Evolutionary conservation across 35 echinoderm and acorn worm genomes (phyloP).

Genomic region (Stichopus chloronotus): DNA sequence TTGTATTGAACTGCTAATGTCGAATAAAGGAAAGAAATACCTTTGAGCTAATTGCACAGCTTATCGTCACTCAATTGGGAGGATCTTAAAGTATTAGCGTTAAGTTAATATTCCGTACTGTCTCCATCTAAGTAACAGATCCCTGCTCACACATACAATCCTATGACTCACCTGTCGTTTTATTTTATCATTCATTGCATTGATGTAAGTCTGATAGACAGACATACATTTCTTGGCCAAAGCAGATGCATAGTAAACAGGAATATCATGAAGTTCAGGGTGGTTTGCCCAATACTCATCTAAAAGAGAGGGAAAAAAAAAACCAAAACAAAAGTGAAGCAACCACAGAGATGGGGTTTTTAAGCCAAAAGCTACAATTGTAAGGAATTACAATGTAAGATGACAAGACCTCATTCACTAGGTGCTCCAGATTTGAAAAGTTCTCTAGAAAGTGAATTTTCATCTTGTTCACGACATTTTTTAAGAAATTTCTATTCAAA

Average conservation of each 20-base stretch:
- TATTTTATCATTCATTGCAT: slow-evolving; percentile 99
- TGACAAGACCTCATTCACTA: not conserved
- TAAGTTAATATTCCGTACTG: too few species aligned
- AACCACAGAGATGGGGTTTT: not conserved
- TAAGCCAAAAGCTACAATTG: too few species aligned
- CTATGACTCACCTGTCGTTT: slow-evolving; percentile 88
- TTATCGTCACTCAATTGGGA: too few species aligned
- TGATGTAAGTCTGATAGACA: slow-evolving; percentile 96
- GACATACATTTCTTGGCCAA: slow-evolving; percentile 99
- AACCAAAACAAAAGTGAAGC: not conserved
- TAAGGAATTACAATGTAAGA: not conserved
- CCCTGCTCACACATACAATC: too few species aligned
- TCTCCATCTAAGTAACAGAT: too few species aligned
- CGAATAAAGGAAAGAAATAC: too few species aligned
- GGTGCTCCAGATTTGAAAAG: not conserved
- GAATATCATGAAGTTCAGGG: slow-evolving; percentile 96
- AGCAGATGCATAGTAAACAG: slow-evolving; percentile 94
- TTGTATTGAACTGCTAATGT: too few species aligned
- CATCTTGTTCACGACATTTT: too few species aligned
- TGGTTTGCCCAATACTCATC: slow-evolving; percentile 99
- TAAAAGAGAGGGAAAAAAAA: slow-evolving; percentile 36
- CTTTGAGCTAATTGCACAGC: too few species aligned
- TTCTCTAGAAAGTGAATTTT: too few species aligned
- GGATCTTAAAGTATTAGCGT: too few species aligned
- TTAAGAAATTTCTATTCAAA: too few species aligned